Evolutionary conservation across 2,888 invertebrate species (phyloP), one percentile per base, ranked within the genome.

Genomic region (Coelinius sp.): DNA sequence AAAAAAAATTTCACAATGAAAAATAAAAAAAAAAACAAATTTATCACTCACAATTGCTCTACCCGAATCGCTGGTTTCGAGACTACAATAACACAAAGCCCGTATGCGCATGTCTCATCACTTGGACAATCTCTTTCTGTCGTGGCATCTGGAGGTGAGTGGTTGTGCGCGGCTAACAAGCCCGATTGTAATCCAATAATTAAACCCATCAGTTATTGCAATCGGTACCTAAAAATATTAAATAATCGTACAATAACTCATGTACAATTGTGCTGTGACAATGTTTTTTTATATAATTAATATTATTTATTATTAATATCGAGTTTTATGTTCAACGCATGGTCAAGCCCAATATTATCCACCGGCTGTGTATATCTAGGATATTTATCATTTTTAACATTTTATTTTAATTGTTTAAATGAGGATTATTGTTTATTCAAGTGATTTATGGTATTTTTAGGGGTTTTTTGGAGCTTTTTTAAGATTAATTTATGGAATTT

Each of bases 141-240:
- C 83, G 86, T 86, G 82, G 87, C 85, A 84, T 84, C 85, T 85
- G 80, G 83, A 87, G 87, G 87, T 87, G 87, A 87, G 87, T 86
- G 86, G 86, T 85, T 79, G 86, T 83, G 79, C 71, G 77, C 78
- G 79, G 52, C 72, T 73, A 75, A 76, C 74, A 71, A 75, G 75
- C 77, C 71, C 56, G 59, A 78, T 73, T 70, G 75, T 82, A 83
- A 86, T 86, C 86, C 83, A 76, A 80, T 78, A 76, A 78, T 82
- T 81, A 76, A 71, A 66, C 65, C 71, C 69, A 53, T 70, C 74
- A 69, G 68, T 68, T 71, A 49, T 68, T 67, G 76, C 65, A 83
- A 86, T 86, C 86, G 80, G 63, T 53, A 71, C 52, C 71, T 81
- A 82, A 81, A 80, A 83, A 82, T 70, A 73, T 68, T 70, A 83